Evolutionary conservation across 2,888 invertebrate genomes (phyloP).

Genomic region (Mamestra brassicae): DNA sequence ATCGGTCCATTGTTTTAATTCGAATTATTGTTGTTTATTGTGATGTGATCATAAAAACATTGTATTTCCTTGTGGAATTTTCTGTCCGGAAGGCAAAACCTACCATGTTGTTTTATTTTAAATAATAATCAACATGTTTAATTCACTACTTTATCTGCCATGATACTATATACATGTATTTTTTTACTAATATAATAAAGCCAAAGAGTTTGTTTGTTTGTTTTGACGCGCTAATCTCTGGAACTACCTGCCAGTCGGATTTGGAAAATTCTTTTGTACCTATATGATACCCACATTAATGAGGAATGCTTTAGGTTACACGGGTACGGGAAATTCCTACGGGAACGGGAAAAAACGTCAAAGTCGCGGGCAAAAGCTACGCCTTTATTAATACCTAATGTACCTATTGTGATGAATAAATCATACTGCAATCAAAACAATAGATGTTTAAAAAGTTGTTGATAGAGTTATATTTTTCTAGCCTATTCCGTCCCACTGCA

Average conservation of each 20-base stretch:
- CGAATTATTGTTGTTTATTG: slow-evolving; percentile 35
- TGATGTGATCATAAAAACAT: slow-evolving; percentile 28
- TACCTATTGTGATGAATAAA: neutral
- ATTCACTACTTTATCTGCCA: slow-evolving; percentile 7
- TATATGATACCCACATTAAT: no score
- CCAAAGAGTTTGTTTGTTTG: no score
- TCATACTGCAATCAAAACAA: neutral
- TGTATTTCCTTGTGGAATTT: slow-evolving; percentile 47
- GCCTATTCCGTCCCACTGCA: no score
- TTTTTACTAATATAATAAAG: no score
- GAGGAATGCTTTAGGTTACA: no score
- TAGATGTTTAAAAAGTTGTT: neutral
- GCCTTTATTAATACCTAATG: neutral
- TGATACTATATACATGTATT: neutral
- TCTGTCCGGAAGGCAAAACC: slow-evolving; percentile 38
- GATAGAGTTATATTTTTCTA: no score
- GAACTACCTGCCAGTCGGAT: no score
- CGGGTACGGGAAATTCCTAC: no score
- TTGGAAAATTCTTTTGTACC: no score
- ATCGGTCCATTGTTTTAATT: slow-evolving; percentile 40
- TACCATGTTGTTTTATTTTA: slow-evolving; percentile 24
- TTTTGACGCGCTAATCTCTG: no score
- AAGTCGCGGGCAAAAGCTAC: no score
- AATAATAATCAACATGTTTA: slow-evolving; percentile 30
- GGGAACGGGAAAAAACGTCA: no score